Evolutionary conservation across 2,113 vertebrate genomes (phyloP), one percentile per base, ranked within the genome.

Genomic region (Motacilla alba): DNA sequence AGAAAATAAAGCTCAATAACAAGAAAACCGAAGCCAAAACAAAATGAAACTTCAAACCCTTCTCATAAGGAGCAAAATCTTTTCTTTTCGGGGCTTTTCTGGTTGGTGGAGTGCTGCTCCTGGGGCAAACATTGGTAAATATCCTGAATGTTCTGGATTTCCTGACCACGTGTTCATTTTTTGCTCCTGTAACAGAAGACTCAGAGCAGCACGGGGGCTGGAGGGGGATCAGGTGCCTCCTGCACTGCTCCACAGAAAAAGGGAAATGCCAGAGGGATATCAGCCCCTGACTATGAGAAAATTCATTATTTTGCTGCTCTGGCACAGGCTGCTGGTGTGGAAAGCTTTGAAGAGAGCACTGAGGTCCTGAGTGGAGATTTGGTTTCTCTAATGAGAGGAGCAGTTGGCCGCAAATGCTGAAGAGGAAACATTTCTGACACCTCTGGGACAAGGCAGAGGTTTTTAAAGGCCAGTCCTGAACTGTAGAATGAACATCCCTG

Each of bases 1-100:
- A 75, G 92, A 56, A 69, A 46, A 83, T 50, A 44, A 91, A 86
- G 46, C 56, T 94, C 80, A 92, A 81, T 63, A 95, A 95, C 88
- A 74, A 67, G 89, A 80, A 83, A 31, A 5, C 7, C 62, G 74
- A 52, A 92, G 76, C 59, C 72, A 89, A 67, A 95, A 39, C 55
- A 59, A 88, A 96, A 92, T 83, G 79, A 95, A 92, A 86, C 23
- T 62, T 88, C 62, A 69, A 77, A 80, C 9, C 58, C 47, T 87
- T 26, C 62, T 72, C 22, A 44, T 5, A 49, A 75, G 39, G 80
- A 93, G 41, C 22, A 73, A 73, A 43, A 27, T 17, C 3, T 60
- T 47, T 43, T 46, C 5, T 69, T 37, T 64, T 30, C 7, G 4
- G 37, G 26, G 60, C 28, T 27, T 56, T 74, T 84, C 44, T 87